A percentile compares a stretch with the other conserved stretches of the same genome.
These are phyloP conservation scores for Mesembrinibis cayennensis DNA, from an alignment of 2,113 vertebrate genomes.

Conservation along the genomic window DNA sequence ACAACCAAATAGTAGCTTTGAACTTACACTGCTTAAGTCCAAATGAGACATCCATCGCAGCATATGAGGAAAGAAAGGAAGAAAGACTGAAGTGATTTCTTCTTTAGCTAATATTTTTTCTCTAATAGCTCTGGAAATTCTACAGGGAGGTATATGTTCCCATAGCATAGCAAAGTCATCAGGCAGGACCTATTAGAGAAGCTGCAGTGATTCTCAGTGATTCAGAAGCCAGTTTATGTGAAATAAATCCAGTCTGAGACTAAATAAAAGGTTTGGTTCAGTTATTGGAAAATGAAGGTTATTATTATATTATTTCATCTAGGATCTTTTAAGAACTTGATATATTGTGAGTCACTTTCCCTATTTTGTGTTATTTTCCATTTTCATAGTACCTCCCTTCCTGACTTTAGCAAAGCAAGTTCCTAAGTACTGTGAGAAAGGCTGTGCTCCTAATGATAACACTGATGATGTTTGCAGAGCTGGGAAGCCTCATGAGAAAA, in stretches of 20 bases:
- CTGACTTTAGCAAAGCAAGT: slow-evolving; percentile 32
- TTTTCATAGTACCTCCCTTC: slow-evolving; percentile 42
- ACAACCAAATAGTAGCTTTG: not conserved
- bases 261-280: not conserved
- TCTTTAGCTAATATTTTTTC: not conserved
- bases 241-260: not conserved
- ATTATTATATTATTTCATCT: slow-evolving; percentile 4
- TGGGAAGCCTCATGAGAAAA: slow-evolving; percentile 10
- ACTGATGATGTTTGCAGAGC: slow-evolving; percentile 14
- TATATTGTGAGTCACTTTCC: slow-evolving; percentile 46
- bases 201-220: not conserved
- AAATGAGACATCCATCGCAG: not conserved
- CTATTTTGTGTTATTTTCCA: slow-evolving; percentile 31
- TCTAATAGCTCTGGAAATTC: not conserved
- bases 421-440: slow-evolving; percentile 45
- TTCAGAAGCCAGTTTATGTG: not conserved
- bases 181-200: not conserved
- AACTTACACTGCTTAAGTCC: not conserved
- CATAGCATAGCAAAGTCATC: not conserved
- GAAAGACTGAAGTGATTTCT: not conserved
- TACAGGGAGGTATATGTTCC: not conserved
- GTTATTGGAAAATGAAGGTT: not conserved
- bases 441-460: slow-evolving; percentile 37
- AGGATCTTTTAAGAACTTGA: not conserved
- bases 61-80: not conserved